Conservation (phyloP, 2,113 vertebrate species). For the Tenebrosternarchus preto region DNA sequence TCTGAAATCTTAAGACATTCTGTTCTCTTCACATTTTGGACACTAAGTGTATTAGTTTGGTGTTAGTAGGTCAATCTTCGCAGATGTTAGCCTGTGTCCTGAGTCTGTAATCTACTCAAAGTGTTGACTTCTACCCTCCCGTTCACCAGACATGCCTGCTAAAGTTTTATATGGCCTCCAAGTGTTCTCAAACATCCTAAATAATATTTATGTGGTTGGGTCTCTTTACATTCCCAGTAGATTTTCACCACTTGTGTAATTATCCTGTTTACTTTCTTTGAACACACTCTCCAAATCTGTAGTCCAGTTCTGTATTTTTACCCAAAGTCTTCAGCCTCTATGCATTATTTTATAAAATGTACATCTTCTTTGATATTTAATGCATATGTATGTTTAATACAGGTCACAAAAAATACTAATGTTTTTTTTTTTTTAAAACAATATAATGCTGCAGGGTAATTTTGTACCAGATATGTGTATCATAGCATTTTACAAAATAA, state of each 20-base stretch:
- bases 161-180: slow-evolving; percentile 8
- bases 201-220: not conserved
- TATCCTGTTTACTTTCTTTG: not conserved
- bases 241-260: not conserved
- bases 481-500: slow-evolving; percentile 39
- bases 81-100: too few species aligned
- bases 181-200: not conserved
- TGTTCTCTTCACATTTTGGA: slow-evolving; percentile 20
- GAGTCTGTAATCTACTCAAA: not conserved
- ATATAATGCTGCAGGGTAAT: not conserved
- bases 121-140: not conserved
- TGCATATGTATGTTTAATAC: not conserved
- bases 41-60: slow-evolving; percentile 5
- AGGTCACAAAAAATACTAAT: too few species aligned
- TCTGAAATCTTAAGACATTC: not conserved
- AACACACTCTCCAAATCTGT: not conserved
- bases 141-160: not conserved
- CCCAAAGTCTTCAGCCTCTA: too few species aligned
- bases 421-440: not conserved
- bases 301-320: too few species aligned
- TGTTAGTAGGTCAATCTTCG: not conserved
- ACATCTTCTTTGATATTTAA: slow-evolving; percentile 8
- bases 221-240: not conserved
- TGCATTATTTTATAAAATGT: too few species aligned
- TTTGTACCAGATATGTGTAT: slow-evolving; percentile 25